Percentiles rank a stretch among this genome's conserved stretches.
Conservation (phyloP, 2,113 vertebrate species). For the Oncorhynchus masou region DNA sequence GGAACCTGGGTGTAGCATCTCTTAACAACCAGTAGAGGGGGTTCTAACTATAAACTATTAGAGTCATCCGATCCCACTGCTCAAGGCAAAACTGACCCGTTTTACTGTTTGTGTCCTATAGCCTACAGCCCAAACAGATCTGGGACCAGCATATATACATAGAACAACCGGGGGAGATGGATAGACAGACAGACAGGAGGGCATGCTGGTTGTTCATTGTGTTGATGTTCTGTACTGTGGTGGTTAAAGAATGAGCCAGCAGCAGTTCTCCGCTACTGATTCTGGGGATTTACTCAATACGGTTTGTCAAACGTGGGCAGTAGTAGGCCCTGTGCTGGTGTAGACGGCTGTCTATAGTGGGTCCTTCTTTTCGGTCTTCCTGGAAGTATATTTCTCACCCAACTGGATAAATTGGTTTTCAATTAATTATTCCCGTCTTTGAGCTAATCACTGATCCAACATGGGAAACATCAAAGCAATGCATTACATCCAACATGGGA, state of each 20-base stretch:
- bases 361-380: not conserved
- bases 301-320: not conserved
- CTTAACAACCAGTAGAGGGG: conserved; percentile 43
- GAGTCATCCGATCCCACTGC: conserved; percentile 9
- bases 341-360: not conserved
- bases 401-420: no score
- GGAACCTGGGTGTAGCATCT: conserved; percentile 14
- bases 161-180: not conserved
- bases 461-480: no score
- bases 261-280: not conserved
- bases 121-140: not conserved
- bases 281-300: not conserved
- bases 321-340: not conserved
- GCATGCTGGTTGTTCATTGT: conserved; percentile 16
- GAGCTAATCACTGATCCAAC: no score
- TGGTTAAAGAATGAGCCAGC: conserved; percentile 8
- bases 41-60: conserved; percentile 10
- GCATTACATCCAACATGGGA: no score
- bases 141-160: not conserved
- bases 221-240: conserved; percentile 28
- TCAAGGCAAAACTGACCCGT: conserved; percentile 4
- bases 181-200: not conserved
- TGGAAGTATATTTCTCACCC: not conserved
- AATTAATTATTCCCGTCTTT: no score
- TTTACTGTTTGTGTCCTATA: not conserved